phyloP scores from a whole-genome alignment of 2,797 vertebrate genomes.

The Propithecus deckenii region DNA sequence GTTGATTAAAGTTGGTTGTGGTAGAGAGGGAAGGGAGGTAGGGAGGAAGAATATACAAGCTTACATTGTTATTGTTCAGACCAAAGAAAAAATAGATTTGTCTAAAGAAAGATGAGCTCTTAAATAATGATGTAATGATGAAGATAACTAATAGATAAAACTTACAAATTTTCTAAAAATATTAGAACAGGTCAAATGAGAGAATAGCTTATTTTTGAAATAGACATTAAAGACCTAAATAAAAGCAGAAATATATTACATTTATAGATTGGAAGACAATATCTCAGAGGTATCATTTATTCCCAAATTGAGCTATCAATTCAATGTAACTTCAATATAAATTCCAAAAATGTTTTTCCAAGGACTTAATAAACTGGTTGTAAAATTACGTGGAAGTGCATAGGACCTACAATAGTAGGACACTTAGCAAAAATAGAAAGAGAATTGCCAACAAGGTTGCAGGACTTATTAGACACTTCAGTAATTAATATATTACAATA shows the following conservation, averaged over 20 bases:
- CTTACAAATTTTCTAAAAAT: background rate
- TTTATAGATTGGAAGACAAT: background rate
- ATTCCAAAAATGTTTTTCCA: background rate
- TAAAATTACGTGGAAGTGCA: background rate
- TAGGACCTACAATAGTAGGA: background rate
- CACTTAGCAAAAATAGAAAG: background rate
- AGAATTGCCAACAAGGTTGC: background rate
- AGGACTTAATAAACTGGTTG: background rate
- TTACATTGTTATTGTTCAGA: background rate
- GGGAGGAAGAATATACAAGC: background rate
- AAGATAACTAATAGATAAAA: background rate
- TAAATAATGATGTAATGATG: background rate
- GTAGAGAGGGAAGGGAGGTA: background rate
- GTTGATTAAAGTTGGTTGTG: background rate
- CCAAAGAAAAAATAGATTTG: background rate
- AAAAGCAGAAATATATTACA: background rate
- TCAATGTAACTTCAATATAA: background rate
- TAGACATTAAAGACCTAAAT: background rate
- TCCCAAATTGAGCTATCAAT: background rate
- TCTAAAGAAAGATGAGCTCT: background rate
- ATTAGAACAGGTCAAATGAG: background rate
- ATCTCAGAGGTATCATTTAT: background rate
- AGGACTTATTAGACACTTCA: background rate
- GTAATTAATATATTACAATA: background rate
- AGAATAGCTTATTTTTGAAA: background rate